A percentile compares a stretch with the other conserved stretches of the same genome.
Conservation (phyloP, 2,113 vertebrate genomes). For the Mionectes macconnelli region DNA sequence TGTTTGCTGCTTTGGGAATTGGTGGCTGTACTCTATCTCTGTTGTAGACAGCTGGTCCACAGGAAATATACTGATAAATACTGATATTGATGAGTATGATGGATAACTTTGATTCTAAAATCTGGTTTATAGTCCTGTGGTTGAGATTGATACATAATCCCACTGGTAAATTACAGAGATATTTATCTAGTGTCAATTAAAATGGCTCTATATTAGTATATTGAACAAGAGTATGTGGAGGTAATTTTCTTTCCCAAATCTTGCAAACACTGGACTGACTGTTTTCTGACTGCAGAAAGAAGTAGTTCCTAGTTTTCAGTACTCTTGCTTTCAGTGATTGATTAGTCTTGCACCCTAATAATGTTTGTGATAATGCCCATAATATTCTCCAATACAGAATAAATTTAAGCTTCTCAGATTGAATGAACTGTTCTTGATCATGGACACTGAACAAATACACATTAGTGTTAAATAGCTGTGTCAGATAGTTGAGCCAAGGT, state of each 20-base stretch:
- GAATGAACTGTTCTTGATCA: not conserved
- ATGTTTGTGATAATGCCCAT: not conserved
- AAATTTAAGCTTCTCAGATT: not conserved
- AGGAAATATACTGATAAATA: not conserved
- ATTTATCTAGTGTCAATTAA: not conserved
- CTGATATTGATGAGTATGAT: not conserved
- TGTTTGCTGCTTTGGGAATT: not conserved
- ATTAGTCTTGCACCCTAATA: not conserved
- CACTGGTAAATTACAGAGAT: not conserved
- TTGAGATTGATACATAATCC: not conserved
- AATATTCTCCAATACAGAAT: not conserved
- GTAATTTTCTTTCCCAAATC: not conserved
- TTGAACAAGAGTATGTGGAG: not conserved
- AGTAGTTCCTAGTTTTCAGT: not conserved
- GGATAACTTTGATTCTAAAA: not conserved
- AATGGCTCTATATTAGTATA: not conserved
- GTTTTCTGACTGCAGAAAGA: not conserved
- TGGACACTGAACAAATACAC: not conserved
- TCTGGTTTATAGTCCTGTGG: not conserved
- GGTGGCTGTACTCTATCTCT: not conserved
- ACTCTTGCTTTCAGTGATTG: not conserved
- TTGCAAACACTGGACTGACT: not conserved
- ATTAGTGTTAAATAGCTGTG: not conserved
- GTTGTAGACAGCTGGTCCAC: not conserved
- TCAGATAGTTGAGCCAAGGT: fast-evolving